Evolutionary conservation across 2,888 invertebrate species (phyloP), one percentile per base, ranked within the genome.

Genomic region (Ectobius pallidus): DNA sequence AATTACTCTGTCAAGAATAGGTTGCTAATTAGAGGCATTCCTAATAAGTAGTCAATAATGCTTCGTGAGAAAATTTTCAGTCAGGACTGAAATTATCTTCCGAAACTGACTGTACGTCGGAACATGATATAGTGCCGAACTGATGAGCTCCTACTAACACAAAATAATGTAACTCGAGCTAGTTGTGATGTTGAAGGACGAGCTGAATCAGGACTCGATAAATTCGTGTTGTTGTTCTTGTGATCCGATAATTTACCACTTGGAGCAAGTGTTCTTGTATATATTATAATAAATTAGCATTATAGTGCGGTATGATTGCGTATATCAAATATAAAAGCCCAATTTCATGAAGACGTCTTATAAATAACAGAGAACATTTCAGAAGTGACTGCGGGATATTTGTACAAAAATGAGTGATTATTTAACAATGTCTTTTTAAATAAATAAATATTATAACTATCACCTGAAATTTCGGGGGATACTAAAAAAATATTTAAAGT

Each of bases 351-450:
- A n/a, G 65, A 65, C 25, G 44, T 65, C 65, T 65, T 44, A 65
- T 65, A 65, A 44, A 65, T 65, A 65, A 46, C 30, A 61, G 20
- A 65, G 18, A 55, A 46, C 14, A 65, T 65, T 65, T 42, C 27
- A 65, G 46, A 65, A 65, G 65, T 20, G 44, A 34, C 27, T 63
- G 39, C 62, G 71, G 62, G 32, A 46, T 71, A 71, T 71, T 71
- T 71, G 71, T 71, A 71, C 71, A 71, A 71, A 63, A 65, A 32
- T 62, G 27, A 61, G 70, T 70, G 25, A 70, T 62, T 71, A 63
- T 65, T 65, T 65, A 65, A 65, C 63, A 25, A 44, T 65, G 65
- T 65, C 65, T 58, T 52, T 42, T 52, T 70, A 70, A 69, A 70
- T 7, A 70, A 70, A 70, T 18, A 32, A 63, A 63, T 72, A 55